Conservation (phyloP, 2,113 vertebrate species). For the Rhombomys opimus region DNA sequence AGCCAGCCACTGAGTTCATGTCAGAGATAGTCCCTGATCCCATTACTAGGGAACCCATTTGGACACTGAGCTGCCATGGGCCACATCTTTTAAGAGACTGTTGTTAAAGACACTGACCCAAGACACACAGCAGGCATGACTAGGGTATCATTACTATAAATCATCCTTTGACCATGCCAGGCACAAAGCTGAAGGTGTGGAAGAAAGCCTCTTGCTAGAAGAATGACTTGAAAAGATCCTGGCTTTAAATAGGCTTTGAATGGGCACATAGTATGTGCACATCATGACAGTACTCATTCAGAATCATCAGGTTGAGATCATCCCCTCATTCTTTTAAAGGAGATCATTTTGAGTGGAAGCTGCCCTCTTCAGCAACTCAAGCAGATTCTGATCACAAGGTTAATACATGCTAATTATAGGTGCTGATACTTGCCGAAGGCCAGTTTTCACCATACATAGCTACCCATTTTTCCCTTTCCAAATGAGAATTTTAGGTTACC, state of each 20-base stretch:
- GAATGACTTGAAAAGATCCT: background rate
- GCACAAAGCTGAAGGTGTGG: constrained; percentile 1
- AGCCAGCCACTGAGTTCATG: too few species aligned
- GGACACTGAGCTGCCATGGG: too few species aligned
- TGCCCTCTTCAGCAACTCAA: background rate
- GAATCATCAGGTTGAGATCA: background rate
- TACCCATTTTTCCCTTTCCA: background rate
- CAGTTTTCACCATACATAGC: background rate
- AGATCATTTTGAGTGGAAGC: background rate
- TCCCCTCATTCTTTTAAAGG: background rate
- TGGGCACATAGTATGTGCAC: background rate
- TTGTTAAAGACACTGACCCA: background rate
- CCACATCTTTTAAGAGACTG: background rate
- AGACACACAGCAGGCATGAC: background rate
- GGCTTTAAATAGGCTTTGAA: background rate
- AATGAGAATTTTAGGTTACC: background rate
- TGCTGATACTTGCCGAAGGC: background rate
- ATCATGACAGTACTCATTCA: background rate
- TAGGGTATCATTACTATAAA: background rate
- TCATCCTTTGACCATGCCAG: background rate
- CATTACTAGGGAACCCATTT: too few species aligned
- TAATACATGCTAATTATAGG: background rate
- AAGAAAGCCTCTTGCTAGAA: background rate
- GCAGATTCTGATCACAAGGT: background rate
- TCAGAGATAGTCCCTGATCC: too few species aligned